Conservation (phyloP, 1,140 invertebrate genomes). For the Drosophila arawakana region DNA sequence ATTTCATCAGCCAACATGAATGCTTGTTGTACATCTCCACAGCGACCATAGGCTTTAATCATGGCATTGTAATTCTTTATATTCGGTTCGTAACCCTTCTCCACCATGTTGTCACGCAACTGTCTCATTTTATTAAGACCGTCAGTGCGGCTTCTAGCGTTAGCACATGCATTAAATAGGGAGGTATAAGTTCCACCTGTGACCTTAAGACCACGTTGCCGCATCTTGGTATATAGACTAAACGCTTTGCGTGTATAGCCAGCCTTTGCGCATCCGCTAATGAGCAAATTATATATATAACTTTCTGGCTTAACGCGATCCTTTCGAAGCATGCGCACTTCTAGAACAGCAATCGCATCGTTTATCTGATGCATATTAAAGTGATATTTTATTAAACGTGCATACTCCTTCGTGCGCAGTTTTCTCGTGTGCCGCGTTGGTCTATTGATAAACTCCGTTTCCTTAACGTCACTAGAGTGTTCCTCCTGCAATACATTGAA, state of each 20-base stretch:
- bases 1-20: conserved; percentile 95
- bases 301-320: conserved; percentile 91
- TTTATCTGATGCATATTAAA: conserved; percentile 87
- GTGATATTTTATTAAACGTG: conserved; percentile 88
- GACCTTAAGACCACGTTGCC: conserved; percentile 88
- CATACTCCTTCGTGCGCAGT: conserved; percentile 87
- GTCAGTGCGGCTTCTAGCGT: conserved; percentile 89
- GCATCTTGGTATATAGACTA: conserved; percentile 92
- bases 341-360: conserved; percentile 91
- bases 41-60: conserved; percentile 95
- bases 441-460: conserved; percentile 86
- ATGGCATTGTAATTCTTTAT: conserved; percentile 93
- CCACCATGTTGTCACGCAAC: conserved; percentile 88
- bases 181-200: conserved; percentile 91
- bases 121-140: conserved; percentile 88
- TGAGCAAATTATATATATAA: conserved; percentile 92
- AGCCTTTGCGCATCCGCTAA: conserved; percentile 90
- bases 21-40: conserved; percentile 90
- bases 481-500: neutral
- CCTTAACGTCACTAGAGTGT: conserved; percentile 85
- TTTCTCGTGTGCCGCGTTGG: conserved; percentile 84
- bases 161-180: conserved; percentile 94
- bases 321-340: conserved; percentile 89
- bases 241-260: conserved; percentile 95
- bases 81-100: conserved; percentile 89